Conservation (phyloP, 2,113 vertebrate species). For the Scortum barcoo region DNA sequence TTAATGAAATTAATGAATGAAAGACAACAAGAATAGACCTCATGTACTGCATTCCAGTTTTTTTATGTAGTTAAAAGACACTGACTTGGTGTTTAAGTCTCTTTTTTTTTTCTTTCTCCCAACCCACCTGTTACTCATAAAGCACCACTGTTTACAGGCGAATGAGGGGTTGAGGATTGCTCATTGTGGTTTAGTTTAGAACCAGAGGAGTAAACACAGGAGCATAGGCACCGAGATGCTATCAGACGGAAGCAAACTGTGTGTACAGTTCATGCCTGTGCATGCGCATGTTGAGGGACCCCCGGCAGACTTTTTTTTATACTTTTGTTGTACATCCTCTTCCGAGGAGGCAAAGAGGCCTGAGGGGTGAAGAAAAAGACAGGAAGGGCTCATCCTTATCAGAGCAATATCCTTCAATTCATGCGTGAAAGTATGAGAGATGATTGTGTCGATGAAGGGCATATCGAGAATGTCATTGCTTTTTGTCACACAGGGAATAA, state of each 20-base stretch:
- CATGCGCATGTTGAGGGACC: slow-evolving; percentile 32
- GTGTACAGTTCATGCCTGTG: slow-evolving; percentile 26
- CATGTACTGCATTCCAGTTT: background rate
- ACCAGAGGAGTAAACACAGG: slow-evolving; percentile 64
- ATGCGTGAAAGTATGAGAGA: slow-evolving; percentile 4
- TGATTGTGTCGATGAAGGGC: background rate
- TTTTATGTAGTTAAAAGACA: background rate
- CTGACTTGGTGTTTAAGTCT: background rate
- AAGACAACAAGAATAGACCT: background rate
- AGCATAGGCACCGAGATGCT: slow-evolving; percentile 38
- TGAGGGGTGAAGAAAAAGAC: background rate
- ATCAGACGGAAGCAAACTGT: slow-evolving; percentile 33
- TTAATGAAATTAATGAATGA: too few species aligned
- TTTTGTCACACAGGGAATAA: slow-evolving; percentile 87
- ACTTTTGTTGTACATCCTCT: slow-evolving; percentile 29
- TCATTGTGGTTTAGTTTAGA: slow-evolving; percentile 69
- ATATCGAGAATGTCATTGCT: background rate
- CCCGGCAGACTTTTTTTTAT: slow-evolving; percentile 33
- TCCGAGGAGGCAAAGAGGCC: background rate
- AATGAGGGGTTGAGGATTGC: slow-evolving; percentile 39
- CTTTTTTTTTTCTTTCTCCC: slow-evolving; percentile 6
- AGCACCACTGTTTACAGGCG: slow-evolving; percentile 72
- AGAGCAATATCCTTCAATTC: background rate
- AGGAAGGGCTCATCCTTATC: slow-evolving; percentile 1
- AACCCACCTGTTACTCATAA: slow-evolving; percentile 77